Percentiles rank a stretch among this genome's conserved stretches.
These are phyloP conservation scores for Ricordea florida DNA, from an alignment of 92 coral and sea anemone genomes.

Conservation along the genomic window DNA sequence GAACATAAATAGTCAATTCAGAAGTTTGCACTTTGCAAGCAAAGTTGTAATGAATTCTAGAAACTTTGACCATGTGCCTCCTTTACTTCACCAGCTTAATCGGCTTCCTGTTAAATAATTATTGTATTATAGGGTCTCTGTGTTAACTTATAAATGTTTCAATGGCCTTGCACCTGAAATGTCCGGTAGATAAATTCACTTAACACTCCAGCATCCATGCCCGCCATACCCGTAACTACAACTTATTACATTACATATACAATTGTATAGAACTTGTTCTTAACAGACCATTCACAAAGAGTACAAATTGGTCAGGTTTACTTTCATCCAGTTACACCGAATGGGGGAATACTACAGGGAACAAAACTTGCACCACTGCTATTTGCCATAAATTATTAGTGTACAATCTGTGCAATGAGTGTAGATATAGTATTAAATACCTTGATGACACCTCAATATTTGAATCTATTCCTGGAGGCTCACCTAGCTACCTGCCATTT, in stretches of 20 bases:
- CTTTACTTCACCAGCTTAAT: neutral
- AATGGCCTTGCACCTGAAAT: constrained; percentile 13
- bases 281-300: constrained; percentile 33
- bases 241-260: constrained; percentile 6
- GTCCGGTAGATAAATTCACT: constrained; percentile 4
- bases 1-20: neutral
- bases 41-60: neutral
- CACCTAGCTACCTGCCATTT: too few relatives aligned
- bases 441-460: too few relatives aligned
- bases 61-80: constrained; percentile 2
- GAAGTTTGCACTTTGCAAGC: constrained; percentile 3
- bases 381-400: too few relatives aligned
- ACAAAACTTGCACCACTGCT: too few relatives aligned
- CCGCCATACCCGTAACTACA: neutral
- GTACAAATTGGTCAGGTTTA: too few relatives aligned
- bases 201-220: neutral
- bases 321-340: too few relatives aligned
- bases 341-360: too few relatives aligned
- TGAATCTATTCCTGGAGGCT: too few relatives aligned
- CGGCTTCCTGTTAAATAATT: neutral
- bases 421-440: too few relatives aligned
- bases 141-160: constrained; percentile 21
- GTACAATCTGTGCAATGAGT: too few relatives aligned
- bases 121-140: neutral
- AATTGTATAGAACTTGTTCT: constrained; percentile 28